These are phyloP conservation scores for Erebia palarica DNA, from an alignment of 2,888 invertebrate species.

Conservation along the genomic window DNA sequence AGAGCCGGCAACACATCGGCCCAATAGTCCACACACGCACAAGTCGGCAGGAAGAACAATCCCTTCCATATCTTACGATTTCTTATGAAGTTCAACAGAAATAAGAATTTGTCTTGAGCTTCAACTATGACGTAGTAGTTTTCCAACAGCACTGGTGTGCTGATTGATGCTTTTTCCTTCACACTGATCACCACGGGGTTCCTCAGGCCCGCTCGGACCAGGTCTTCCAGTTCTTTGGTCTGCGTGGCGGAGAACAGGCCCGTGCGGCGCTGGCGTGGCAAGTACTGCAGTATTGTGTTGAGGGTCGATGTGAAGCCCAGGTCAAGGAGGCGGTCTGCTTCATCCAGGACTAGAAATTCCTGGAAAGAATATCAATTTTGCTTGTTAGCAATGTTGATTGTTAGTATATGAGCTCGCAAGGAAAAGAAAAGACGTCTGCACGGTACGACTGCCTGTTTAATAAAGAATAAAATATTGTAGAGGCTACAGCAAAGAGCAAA, in stretches of 20 bases:
- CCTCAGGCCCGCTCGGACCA: constrained; percentile 95
- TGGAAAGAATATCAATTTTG: constrained; percentile 57
- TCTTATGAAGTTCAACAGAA: constrained; percentile 90
- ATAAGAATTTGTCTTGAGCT: constrained; percentile 91
- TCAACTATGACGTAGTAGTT: constrained; percentile 92
- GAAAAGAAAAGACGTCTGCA: too few species aligned
- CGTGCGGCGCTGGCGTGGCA: constrained; percentile 96
- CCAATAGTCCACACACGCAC: constrained; percentile 98
- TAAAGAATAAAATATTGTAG: too few species aligned
- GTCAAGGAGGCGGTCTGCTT: constrained; percentile 97
- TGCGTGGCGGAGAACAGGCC: constrained; percentile 99
- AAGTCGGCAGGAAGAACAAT: constrained; percentile 96
- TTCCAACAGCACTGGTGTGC: constrained; percentile 86
- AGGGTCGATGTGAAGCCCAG: constrained; percentile 94
- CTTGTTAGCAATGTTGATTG: background rate
- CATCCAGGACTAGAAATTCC: constrained; percentile 97
- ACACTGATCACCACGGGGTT: constrained; percentile 96
- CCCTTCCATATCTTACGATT: constrained; percentile 79
- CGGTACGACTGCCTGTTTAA: too few species aligned
- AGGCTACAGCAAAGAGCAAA: too few species aligned
- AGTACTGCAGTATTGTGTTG: constrained; percentile 93
- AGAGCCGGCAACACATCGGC: constrained; percentile 84
- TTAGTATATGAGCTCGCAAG: too few species aligned
- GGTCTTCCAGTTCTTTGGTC: constrained; percentile 94
- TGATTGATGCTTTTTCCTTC: constrained; percentile 91